Conservation (phyloP, 2,888 invertebrate genomes). For the Platerodrilus igneus region DNA sequence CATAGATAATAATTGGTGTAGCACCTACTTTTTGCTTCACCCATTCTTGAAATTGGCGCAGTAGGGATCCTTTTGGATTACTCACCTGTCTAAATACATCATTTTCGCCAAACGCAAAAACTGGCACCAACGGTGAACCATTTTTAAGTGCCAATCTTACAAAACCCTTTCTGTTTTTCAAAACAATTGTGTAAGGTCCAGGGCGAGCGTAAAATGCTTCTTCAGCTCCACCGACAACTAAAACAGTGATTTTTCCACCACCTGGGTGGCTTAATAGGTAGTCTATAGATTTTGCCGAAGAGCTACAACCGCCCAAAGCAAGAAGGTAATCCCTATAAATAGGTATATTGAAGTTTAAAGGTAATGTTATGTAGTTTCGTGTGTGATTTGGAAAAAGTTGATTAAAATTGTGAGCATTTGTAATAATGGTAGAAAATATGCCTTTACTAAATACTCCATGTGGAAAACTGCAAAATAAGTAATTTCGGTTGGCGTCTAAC, state of each 20-base stretch:
- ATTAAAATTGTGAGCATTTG: constrained; percentile 56
- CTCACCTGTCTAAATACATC: constrained; percentile 74
- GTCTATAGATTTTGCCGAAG: constrained; percentile 63
- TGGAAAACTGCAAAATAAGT: constrained; percentile 83
- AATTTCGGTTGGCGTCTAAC: constrained; percentile 73
- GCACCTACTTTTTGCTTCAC: constrained; percentile 65
- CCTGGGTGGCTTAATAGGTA: constrained; percentile 53
- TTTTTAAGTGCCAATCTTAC: constrained; percentile 38
- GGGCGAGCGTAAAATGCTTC: constrained; percentile 83
- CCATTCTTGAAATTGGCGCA: constrained; percentile 64
- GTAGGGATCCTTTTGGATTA: constrained; percentile 65
- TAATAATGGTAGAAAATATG: constrained; percentile 72
- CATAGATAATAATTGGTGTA: constrained; percentile 70
- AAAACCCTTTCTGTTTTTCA: constrained; percentile 68
- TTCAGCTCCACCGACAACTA: constrained; percentile 86
- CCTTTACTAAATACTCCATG: constrained; percentile 82
- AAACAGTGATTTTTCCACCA: constrained; percentile 60
- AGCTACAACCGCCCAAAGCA: constrained; percentile 53
- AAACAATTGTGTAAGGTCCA: constrained; percentile 64
- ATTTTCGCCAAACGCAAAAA: constrained; percentile 87
- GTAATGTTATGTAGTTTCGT: constrained; percentile 53
- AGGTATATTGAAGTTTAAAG: constrained; percentile 67
- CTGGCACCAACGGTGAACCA: constrained; percentile 80
- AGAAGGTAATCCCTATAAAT: constrained; percentile 65
- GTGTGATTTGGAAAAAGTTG: constrained; percentile 52